Base-by-base conservation (phyloP, 2,888 invertebrate species). In the Blastobasis adustella region DNA sequence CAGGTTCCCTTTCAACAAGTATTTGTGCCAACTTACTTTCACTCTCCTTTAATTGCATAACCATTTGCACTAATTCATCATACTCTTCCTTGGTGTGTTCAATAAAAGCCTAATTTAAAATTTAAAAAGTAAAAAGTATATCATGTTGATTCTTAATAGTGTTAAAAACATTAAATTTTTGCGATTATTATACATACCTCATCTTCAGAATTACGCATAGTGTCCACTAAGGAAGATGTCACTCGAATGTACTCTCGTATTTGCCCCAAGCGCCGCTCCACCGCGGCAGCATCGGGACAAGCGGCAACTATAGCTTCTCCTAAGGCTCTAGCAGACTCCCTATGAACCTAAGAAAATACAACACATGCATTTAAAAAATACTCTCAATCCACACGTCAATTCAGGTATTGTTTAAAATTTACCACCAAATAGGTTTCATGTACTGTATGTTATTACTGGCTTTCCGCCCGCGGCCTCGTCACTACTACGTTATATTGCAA, bases 211-310 rank as follows among this genome's bases (percentile, higher is more conserved):
- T 91, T 92, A 62, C 92, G 90, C 84, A 93, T 90, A 43, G 92
- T 92, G 52, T 92, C 92, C 73, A 94, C 93, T 58, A 94, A 88
- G 1, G 91, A 91, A 37, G 92, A 91, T 5, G 93, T 94, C 42
- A 93, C 91, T 66, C 91, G 89, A 56, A 94, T 92, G 69, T 93
- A 94, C 68, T 94, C 94, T 48, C 92, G 82, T 58, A 94, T 94
- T 77, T 94, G 93, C 54, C 91, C 91, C 10, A 94, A 82, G 47
- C 93, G 90, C 40, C 91, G 90, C 66, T 93, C 92, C 44, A 94
- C 93, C 50, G 93, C 91, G 36, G 90, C 90, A 49, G 92, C 90
- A 60, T 93, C 92, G 5, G 92, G 92, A 54, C 88, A 89, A 0
- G 88, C 82, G 6, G 86, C 84, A 5, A 87, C 88, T 57, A 88